Evolutionary conservation across 2,797 vertebrate genomes (phyloP), one percentile per base, ranked within the genome.

Genomic region (Erethizon dorsatum): DNA sequence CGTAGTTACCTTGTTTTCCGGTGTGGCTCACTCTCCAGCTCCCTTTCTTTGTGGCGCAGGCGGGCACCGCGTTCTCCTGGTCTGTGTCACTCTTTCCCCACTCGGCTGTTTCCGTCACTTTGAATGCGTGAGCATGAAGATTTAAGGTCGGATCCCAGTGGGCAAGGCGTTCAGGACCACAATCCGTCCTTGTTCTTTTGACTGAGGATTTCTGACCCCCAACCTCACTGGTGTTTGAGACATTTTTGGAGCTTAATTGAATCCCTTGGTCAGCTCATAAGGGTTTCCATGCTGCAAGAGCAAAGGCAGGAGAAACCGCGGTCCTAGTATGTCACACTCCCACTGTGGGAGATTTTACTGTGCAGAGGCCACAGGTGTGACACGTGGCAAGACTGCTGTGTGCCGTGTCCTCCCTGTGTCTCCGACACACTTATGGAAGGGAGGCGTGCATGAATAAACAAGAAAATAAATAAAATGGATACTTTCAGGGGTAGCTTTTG

Each of bases 201-300:
- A 85, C 14, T 3, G 54, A 77, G 71, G 15, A 37, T 84, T 41
- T 77, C 57, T 89, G 6, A 57, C 6, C 50, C 14, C 45, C 31
- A 56, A n/a, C 7, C 1, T 61, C 52, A 61, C 50, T 4, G 31
- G 5, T 31, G 31, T 67, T 87, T 82, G 63, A 67, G 85, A 54
- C 26, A 37, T 15, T 59, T 69, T n/a, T 33, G 57, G 33, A 88
- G 73, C 33, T 45, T 63, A 52, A 28, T 1, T 78, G 15, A 88
- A 33, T 83, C 87, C 31, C 87, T 92, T 54, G 2, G 63, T 50
- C 9, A 22, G 15, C 1, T 61, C 57, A 20, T 88, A 80, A 59
- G 9, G 10, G 31, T 69, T 96, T 91, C 90, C 73, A 67, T 56
- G 88, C 80, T 87, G 86, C 41, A 85, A 94, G 83, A 82, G n/a